Conservation (phyloP, 2,113 vertebrate species). For the Heliornis fulica region DNA sequence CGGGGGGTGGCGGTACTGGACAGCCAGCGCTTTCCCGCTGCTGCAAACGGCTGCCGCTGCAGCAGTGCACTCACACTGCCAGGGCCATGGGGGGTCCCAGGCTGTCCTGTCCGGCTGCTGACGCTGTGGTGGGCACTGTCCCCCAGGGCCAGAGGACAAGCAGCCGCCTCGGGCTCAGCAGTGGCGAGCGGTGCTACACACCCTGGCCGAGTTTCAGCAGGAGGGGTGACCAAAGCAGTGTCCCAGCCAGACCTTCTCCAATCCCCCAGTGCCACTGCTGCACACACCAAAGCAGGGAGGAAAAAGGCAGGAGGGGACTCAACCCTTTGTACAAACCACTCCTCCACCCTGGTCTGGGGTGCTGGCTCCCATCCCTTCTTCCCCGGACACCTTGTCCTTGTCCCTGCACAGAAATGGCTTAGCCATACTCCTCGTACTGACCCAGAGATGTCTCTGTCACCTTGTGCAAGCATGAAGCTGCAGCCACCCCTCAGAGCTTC, state of each 20-base stretch:
- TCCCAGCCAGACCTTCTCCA: background rate
- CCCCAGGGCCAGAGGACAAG: fast-evolving
- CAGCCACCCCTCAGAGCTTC: background rate
- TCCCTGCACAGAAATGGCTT: background rate
- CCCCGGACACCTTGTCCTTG: background rate
- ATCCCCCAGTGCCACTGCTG: background rate
- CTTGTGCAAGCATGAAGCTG: background rate
- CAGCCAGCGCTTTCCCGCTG: background rate
- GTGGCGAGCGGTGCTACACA: background rate
- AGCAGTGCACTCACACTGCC: background rate
- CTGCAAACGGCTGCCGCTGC: background rate
- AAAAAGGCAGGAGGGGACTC: background rate
- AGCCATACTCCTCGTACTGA: background rate
- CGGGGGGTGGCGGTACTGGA: background rate
- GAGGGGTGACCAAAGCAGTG: background rate
- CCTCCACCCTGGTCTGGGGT: fast-evolving
- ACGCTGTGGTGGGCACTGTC: background rate
- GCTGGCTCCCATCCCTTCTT: background rate
- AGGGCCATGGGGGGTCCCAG: background rate
- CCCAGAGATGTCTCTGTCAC: background rate
- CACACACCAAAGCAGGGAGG: background rate
- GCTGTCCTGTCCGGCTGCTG: background rate
- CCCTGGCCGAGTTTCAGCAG: background rate
- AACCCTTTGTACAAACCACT: background rate
- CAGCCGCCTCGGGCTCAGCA: fast-evolving